Base-by-base conservation (phyloP, 2,113 vertebrate species). In the Danio rerio region DNA sequence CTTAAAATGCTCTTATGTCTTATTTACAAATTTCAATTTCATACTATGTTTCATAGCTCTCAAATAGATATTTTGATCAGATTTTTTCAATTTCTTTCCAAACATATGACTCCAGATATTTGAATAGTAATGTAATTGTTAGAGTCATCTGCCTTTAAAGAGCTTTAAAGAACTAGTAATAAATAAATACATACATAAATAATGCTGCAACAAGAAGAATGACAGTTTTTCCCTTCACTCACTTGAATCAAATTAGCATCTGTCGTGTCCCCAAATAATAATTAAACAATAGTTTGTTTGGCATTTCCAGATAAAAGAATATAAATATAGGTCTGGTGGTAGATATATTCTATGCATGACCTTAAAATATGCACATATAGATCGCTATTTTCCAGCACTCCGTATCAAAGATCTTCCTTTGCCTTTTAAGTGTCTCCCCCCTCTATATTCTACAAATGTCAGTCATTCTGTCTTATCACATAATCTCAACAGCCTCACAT, bases 301-400 rank as follows among this genome's bases (percentile, higher is more conserved):
- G 52, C 80, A 76, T 59, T 53, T 65, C 53, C 45, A 63, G 69
- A 79, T 85, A 79, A 85, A 74, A 43, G 12, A 49, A 82, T 79
- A 80, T 86, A 13, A 79, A 80, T 83, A 69, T 62, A 69, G 53
- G 81, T 80, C 50, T 84, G 56, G 50, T 45, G 47, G 59, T 83
- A 71, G n/a, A 78, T 77, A 31, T 31, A 69, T 85, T 79, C 69
- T 42, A 85, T 70, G 55, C 84, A 82, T 65, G 16, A 63, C 74
- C 77, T 62, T 82, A 82, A 88, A 88, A 86, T 83, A 87, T 88
- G 85, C 85, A 89, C 85, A 88, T 88, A 88, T 86, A 88, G 85
- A 86, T 84, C 75, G 53, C 81, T 85, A 84, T 82, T 87, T 81
- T 85, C 68, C 76, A 63, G 43, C 76, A 77, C 72, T 70, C 49